phyloP scores from a whole-genome alignment of 1,140 invertebrate species.

The Asobara japonica region DNA sequence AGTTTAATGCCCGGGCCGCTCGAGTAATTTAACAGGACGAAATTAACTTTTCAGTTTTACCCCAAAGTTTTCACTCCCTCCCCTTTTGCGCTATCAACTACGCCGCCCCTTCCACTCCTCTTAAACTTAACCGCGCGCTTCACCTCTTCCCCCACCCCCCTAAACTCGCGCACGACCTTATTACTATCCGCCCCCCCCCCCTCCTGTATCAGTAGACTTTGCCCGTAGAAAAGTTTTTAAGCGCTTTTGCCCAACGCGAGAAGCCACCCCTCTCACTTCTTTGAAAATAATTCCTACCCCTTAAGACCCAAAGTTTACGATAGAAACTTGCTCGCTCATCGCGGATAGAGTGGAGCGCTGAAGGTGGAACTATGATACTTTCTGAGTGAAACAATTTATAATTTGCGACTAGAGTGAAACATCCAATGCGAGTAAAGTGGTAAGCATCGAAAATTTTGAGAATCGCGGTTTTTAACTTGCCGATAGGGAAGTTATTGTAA shows the following conservation, averaged over 20 bases:
- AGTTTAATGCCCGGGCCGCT: conserved; percentile 62
- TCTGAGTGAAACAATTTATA: background rate
- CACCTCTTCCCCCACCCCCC: conserved; percentile 22
- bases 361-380: conserved; percentile 11
- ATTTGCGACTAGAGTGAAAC: background rate
- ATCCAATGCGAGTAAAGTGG: no score
- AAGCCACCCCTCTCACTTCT: conserved; percentile 34
- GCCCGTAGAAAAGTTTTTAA: conserved; percentile 58
- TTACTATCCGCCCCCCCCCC: background rate
- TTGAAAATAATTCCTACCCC: conserved; percentile 48
- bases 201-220: background rate
- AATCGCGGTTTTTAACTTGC: no score
- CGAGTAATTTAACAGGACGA: conserved; percentile 65
- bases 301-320: conserved; percentile 53
- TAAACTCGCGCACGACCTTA: conserved; percentile 26
- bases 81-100: background rate
- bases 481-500: no score
- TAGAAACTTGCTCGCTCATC: conserved; percentile 45
- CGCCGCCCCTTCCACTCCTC: background rate
- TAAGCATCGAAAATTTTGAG: no score
- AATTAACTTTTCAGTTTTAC: conserved; percentile 67
- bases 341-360: conserved; percentile 5
- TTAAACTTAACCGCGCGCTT: conserved; percentile 55
- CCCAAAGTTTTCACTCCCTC: conserved; percentile 19
- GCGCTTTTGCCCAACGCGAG: conserved; percentile 54